phyloP scores from a whole-genome alignment of 2,797 vertebrate species.

The Typhlichthys eigenmanni region DNA sequence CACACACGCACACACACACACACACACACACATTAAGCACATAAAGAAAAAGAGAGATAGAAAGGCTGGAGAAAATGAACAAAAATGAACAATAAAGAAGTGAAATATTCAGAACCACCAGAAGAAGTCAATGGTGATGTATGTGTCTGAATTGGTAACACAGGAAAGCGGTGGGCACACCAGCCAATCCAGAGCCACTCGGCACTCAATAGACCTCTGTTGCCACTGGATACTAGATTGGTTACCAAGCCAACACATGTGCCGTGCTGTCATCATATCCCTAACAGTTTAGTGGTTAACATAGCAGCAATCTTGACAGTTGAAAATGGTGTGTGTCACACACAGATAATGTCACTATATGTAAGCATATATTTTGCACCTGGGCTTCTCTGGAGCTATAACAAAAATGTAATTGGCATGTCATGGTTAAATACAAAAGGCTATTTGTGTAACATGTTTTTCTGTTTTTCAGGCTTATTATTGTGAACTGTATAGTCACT shows the following conservation, averaged over 20 bases:
- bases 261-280: conserved; percentile 70
- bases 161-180: conserved; percentile 69
- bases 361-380: conserved; percentile 10
- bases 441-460: conserved; percentile 22
- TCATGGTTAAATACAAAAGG: conserved; percentile 19
- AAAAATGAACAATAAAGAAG: neutral
- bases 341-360: conserved; percentile 22
- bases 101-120: neutral
- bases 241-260: conserved; percentile 80
- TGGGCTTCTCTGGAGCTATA: conserved; percentile 1
- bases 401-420: conserved; percentile 4
- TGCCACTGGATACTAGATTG: conserved; percentile 79
- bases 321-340: conserved; percentile 32
- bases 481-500: neutral
- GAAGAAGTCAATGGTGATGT: conserved; percentile 47
- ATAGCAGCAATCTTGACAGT: conserved; percentile 57
- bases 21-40: conserved; percentile 11
- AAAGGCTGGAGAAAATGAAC: neutral
- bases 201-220: conserved; percentile 77
- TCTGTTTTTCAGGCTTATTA: neutral
- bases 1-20: conserved; percentile 27
- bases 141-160: conserved; percentile 69
- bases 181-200: conserved; percentile 70
- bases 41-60: neutral
- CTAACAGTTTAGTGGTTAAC: conserved; percentile 62